Conservation (phyloP, 2,888 invertebrate genomes). For the Drosophila sordidapex region DNA sequence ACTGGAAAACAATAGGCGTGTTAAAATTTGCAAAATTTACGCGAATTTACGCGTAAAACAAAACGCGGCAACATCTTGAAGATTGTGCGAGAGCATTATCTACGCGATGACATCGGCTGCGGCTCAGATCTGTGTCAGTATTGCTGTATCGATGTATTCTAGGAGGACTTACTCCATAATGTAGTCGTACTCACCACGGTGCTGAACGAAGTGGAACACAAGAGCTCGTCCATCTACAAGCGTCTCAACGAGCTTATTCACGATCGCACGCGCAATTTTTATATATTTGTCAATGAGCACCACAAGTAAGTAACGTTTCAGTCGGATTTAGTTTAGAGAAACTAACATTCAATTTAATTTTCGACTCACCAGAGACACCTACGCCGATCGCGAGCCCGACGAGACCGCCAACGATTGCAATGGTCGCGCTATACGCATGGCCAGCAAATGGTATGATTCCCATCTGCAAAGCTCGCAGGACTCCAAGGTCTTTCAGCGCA, state of each 20-base stretch:
- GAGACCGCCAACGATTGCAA: no score
- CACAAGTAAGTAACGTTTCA: conserved; percentile 89
- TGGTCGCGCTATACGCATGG: no score
- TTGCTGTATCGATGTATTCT: conserved; percentile 85
- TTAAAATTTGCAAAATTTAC: conserved; percentile 89
- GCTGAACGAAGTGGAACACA: conserved; percentile 95
- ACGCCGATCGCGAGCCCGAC: no score
- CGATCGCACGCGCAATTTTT: conserved; percentile 92
- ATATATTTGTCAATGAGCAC: conserved; percentile 98
- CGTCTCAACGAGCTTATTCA: conserved; percentile 93
- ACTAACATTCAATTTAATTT: background rate
- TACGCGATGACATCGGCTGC: conserved; percentile 97
- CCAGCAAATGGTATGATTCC: no score
- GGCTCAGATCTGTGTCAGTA: conserved; percentile 91
- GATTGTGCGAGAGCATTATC: conserved; percentile 96
- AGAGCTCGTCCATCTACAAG: conserved; percentile 95
- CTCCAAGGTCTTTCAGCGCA: no score
- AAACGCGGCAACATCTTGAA: conserved; percentile 95
- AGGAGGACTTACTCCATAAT: conserved; percentile 93
- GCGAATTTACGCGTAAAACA: conserved; percentile 94
- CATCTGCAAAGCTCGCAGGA: no score
- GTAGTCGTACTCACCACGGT: conserved; percentile 96
- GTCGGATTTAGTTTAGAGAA: background rate
- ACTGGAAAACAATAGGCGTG: no score
- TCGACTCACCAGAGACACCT: conserved; percentile 88